Conservation (phyloP, 2,888 invertebrate species). For the Rhodophaea formosa region DNA sequence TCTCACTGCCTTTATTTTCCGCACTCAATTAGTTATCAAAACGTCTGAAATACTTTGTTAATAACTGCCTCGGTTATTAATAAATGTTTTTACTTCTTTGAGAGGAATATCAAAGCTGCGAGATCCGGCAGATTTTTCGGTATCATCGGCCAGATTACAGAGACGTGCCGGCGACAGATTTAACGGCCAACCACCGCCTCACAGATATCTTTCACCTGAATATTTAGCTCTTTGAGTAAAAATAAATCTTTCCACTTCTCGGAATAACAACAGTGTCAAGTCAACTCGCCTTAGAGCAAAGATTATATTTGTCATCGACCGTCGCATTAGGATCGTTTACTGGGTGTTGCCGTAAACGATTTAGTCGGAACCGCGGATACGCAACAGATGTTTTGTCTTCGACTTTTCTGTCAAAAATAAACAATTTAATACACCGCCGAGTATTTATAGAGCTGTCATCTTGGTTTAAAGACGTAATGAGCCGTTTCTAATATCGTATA, state of each 20-base stretch:
- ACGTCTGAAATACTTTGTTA: slow-evolving; percentile 4
- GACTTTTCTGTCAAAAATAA: slow-evolving; percentile 61
- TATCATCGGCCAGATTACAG: slow-evolving; percentile 79
- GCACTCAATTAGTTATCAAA: no score
- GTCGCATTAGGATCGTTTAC: slow-evolving; percentile 70
- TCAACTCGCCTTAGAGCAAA: slow-evolving; percentile 72
- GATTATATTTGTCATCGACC: slow-evolving; percentile 79
- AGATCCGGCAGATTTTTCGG: slow-evolving; percentile 69
- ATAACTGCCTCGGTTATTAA: slow-evolving; percentile 39
- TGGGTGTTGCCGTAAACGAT: slow-evolving; percentile 69
- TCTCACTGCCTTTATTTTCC: not conserved
- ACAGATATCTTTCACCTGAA: slow-evolving; percentile 79
- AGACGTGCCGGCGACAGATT: slow-evolving; percentile 67
- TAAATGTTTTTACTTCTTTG: slow-evolving; percentile 70
- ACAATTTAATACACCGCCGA: slow-evolving; percentile 52
- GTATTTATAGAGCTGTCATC: slow-evolving; percentile 77
- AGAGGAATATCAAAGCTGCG: slow-evolving; percentile 67
- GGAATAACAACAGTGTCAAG: slow-evolving; percentile 77
- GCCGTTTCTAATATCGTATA: slow-evolving; percentile 72
- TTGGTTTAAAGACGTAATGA: slow-evolving; percentile 76
- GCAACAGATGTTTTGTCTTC: slow-evolving; percentile 72
- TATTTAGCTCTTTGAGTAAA: slow-evolving; percentile 79
- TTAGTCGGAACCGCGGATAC: slow-evolving; percentile 48
- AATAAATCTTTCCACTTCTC: slow-evolving; percentile 76
- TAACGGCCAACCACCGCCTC: slow-evolving; percentile 71